phyloP scores from a whole-genome alignment of 2,888 invertebrate species.

The Mimumesa dahlbomi region DNA sequence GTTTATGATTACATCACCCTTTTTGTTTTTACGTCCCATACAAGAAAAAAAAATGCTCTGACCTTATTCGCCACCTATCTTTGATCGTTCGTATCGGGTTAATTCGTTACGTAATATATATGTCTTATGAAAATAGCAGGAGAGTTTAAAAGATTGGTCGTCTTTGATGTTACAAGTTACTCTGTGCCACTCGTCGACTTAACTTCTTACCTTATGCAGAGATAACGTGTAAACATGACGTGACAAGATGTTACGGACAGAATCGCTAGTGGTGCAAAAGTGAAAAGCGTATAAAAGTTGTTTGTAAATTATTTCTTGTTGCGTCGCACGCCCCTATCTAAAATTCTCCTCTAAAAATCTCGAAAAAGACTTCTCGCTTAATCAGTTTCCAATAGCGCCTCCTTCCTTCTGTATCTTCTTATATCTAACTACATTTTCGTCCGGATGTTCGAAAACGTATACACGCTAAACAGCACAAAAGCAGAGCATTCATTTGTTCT shows the following conservation, averaged over 20 bases:
- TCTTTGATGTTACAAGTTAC: constrained; percentile 3
- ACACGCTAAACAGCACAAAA: neutral
- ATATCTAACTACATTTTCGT: neutral
- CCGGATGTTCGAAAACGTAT: neutral
- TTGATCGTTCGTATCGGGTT: constrained; percentile 1
- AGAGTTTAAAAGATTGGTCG: constrained; percentile 29
- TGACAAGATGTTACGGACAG: constrained; percentile 31
- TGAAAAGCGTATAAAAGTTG: constrained; percentile 55
- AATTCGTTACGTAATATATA: neutral
- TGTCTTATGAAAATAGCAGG: constrained; percentile 23
- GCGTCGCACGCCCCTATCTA: constrained; percentile 1
- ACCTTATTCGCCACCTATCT: constrained; percentile 26
- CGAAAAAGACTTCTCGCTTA: constrained; percentile 4
- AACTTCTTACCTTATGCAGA: constrained; percentile 20
- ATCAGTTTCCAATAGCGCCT: neutral
- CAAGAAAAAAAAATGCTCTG: neutral
- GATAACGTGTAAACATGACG: constrained; percentile 24
- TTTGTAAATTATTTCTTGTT: constrained; percentile 8
- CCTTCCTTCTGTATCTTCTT: neutral
- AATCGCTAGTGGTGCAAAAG: constrained; percentile 49
- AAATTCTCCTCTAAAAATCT: constrained; percentile 18
- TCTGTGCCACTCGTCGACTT: neutral
- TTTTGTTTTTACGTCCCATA: neutral
- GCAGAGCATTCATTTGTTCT: neutral
- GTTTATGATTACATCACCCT: neutral